A percentile compares a stretch with the other conserved stretches of the same genome.
Conservation (phyloP, 2,113 vertebrate species). For the Panthera tigris region DNA sequence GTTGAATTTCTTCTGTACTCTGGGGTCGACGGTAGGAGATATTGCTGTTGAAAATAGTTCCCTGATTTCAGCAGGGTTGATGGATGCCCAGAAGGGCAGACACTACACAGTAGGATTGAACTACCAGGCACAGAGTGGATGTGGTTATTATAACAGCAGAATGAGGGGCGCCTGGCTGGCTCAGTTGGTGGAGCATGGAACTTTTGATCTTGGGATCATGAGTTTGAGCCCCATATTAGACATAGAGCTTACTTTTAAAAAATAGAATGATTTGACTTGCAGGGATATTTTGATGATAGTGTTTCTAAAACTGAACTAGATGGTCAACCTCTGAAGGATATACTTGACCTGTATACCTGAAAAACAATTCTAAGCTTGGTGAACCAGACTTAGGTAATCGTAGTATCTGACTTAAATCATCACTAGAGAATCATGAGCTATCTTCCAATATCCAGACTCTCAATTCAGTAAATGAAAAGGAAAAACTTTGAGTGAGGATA, state of each 20-base stretch:
- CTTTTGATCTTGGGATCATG: background rate
- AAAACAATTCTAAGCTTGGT: background rate
- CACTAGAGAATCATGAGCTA: background rate
- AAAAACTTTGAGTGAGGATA: background rate
- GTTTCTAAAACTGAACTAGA: slow-evolving; percentile 28
- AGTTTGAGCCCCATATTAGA: background rate
- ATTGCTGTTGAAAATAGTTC: background rate
- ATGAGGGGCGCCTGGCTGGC: background rate
- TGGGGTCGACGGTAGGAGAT: background rate
- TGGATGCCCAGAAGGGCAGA: background rate
- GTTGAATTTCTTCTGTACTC: background rate
- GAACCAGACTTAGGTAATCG: background rate
- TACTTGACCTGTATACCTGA: background rate
- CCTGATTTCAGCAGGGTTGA: background rate
- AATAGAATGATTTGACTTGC: background rate
- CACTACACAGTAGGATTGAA: background rate
- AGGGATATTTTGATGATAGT: background rate
- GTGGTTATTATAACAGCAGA: background rate
- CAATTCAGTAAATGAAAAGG: background rate
- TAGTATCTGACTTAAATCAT: background rate
- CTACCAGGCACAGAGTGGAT: background rate
- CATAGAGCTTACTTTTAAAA: background rate
- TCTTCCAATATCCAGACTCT: background rate
- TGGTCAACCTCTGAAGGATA: background rate
- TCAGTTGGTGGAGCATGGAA: background rate